phyloP scores from a whole-genome alignment of 1,140 invertebrate species.

The Macrobrachium nipponense region DNA sequence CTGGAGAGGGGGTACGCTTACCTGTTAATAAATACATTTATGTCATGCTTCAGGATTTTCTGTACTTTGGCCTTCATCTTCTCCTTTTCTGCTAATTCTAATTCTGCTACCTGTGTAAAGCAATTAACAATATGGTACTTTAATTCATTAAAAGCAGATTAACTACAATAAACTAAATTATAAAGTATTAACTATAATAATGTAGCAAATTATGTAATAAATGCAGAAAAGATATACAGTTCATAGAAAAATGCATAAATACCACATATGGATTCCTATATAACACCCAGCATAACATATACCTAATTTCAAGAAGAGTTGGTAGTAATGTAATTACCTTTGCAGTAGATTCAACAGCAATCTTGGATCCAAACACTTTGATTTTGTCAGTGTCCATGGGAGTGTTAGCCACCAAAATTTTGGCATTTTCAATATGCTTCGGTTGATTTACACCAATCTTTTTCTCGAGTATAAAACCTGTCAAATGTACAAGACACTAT shows the following conservation, averaged over 20 bases:
- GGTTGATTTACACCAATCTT: conserved; percentile 93
- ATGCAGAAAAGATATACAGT: no score
- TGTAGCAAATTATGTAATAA: not conserved
- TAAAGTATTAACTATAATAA: not conserved
- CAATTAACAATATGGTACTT: not conserved
- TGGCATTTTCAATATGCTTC: conserved; percentile 90
- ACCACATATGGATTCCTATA: no score
- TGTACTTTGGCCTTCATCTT: conserved; percentile 99
- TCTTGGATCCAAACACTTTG: conserved; percentile 98
- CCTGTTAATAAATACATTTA: conserved; percentile 99
- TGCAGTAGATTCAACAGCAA: conserved; percentile 96
- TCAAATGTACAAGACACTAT: conserved; percentile 32
- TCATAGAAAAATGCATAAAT: no score
- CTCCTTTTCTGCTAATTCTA: conserved; percentile 98
- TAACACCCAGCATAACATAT: no score
- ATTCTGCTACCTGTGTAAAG: conserved; percentile 82
- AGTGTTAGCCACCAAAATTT: conserved; percentile 99
- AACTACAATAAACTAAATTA: not conserved
- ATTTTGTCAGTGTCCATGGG: conserved; percentile 99
- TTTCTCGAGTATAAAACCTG: conserved; percentile 95
- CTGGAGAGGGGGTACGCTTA: conserved; percentile 65
- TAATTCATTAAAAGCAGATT: not conserved
- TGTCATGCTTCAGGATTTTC: conserved; percentile 95
- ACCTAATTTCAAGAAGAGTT: not conserved
- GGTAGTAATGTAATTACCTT: conserved; percentile 72